A percentile compares a stretch with the other conserved stretches of the same genome.
These are phyloP conservation scores for Zosterops japonicus DNA, from an alignment of 2,113 vertebrate species.

Conservation along the genomic window DNA sequence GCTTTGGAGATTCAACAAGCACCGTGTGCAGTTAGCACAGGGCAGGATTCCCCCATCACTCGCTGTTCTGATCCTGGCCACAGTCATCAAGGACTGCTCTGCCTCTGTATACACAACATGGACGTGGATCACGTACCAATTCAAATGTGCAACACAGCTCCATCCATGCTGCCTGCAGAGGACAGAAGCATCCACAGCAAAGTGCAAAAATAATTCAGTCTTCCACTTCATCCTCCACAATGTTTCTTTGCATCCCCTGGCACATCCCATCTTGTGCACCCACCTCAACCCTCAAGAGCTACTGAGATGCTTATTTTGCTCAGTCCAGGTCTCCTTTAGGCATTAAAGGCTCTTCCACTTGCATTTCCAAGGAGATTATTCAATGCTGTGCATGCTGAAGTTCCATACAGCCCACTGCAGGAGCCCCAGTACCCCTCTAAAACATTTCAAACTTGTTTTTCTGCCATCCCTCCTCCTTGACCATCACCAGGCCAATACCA, in stretches of 20 bases:
- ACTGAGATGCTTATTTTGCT: neutral
- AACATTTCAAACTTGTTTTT: neutral
- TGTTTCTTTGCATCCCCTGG: neutral
- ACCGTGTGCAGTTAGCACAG: neutral
- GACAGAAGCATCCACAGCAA: neutral
- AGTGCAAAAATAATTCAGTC: slow-evolving; percentile 17
- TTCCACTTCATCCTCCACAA: neutral
- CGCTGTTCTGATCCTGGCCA: neutral
- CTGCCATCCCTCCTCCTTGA: neutral
- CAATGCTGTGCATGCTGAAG: neutral
- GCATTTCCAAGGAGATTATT: neutral
- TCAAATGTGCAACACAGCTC: neutral
- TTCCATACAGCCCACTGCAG: neutral
- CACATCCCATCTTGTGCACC: neutral
- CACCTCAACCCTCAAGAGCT: neutral
- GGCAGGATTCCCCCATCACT: neutral
- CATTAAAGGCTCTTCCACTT: neutral
- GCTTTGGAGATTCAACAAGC: neutral
- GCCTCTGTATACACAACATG: neutral
- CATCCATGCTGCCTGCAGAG: neutral
- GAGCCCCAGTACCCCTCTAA: neutral
- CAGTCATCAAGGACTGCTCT: neutral
- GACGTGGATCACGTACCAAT: neutral
- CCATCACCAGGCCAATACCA: neutral
- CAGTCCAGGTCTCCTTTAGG: neutral